Base-by-base conservation (phyloP, 2,888 invertebrate species). In the Chaitophorus viminalis region DNA sequence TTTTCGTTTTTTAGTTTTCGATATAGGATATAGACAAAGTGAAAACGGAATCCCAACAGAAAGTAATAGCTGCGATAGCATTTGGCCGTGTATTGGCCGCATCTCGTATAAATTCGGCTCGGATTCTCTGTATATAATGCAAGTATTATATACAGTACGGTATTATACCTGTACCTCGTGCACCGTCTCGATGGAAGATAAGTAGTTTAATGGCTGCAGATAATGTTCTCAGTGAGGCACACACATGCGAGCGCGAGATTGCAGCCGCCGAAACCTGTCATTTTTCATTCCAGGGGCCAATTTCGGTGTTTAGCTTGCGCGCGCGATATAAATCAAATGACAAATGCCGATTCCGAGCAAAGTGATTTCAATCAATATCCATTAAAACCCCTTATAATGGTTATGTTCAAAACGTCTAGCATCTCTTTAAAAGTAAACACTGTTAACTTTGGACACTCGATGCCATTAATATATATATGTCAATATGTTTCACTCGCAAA, bases 161-260 rank as follows among this genome's bases (percentile, higher is more conserved):
- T n/a, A n/a, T n/a, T 5, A 25, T 36, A 36, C 21, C 25, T 25
- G 0, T 17, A 33, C 18, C 33, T 72, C 29, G 29, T 33, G 29
- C 14, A 68, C 29, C 60, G n/a, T 11, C 68, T 25, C 11, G 21
- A 31, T 11, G 25, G 72, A 5, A 74, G 68, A 46, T 81, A 68
- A 81, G 68, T 81, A 68, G 81, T 81, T 81, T 68, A 81, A 68
- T 39, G 81, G 81, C 68, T 21, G 18, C 29, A 14, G 65, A 39
- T 81, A 81, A 39, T 14, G 25, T 81, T 14, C 11, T 25, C 21
- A 14, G 11, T 11, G 3, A 39, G 14, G 46, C 46, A 14, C 14
- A 11, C n/a, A n/a, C 79, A 65, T 39, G 65, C 60, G 1, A 36
- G 36, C 39, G 14, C 17, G 18, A 36, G 29, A 60, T 79, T 79